Evolutionary conservation across 2,888 invertebrate genomes (phyloP).

Genomic region (Pachymerium ferrugineum): DNA sequence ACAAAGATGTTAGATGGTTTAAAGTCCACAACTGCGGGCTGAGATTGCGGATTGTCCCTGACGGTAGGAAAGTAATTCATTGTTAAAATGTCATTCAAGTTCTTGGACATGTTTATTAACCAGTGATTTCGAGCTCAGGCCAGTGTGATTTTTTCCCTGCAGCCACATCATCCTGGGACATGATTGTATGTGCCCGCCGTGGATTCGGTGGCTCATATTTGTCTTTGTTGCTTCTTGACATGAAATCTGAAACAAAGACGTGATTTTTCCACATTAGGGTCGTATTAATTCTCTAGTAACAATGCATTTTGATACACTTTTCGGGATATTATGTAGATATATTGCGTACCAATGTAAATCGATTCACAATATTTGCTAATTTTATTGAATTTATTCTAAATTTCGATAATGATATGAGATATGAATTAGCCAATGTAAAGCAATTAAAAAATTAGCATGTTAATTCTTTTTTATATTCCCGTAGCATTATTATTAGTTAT

Average conservation of each 20-base stretch:
- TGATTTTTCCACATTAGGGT: too few species aligned
- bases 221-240: conserved; percentile 60
- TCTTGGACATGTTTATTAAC: conserved; percentile 44
- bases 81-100: not conserved
- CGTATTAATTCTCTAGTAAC: too few species aligned
- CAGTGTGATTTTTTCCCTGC: conserved; percentile 88
- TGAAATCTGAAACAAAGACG: conserved; percentile 34
- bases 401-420: too few species aligned
- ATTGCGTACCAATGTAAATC: too few species aligned
- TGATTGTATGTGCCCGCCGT: conserved; percentile 79
- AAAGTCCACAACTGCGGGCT: conserved; percentile 87
- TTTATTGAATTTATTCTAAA: too few species aligned
- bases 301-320: too few species aligned
- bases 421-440: too few species aligned
- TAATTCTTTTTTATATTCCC: too few species aligned
- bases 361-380: too few species aligned
- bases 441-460: too few species aligned
- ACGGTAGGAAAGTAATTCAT: conserved; percentile 36
- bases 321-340: too few species aligned
- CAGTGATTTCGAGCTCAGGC: conserved; percentile 84
- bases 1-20: conserved; percentile 86
- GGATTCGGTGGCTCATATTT: conserved; percentile 77
- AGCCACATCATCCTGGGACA: conserved; percentile 87
- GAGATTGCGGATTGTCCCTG: conserved; percentile 90
- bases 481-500: too few species aligned